Conservation (phyloP, 2,113 vertebrate species). For the Pseudolaguvia tuberculata region DNA sequence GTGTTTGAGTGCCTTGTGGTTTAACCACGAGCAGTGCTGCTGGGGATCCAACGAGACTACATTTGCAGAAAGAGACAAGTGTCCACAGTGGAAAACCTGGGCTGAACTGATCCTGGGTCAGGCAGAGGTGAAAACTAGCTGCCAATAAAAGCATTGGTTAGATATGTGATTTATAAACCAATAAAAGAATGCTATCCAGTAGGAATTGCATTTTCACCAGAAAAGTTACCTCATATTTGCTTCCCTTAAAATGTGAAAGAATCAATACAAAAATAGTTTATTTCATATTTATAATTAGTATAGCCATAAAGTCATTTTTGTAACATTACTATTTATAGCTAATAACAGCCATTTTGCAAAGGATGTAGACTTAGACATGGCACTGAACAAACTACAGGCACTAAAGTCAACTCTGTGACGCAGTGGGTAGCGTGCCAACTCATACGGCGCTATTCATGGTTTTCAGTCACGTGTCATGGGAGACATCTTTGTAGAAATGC, state of each 20-base stretch:
- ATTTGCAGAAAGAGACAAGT: slow-evolving; percentile 95
- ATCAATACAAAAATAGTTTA: neutral
- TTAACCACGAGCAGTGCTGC: slow-evolving; percentile 98
- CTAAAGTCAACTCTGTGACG: no score
- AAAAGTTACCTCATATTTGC: neutral
- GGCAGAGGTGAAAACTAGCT: slow-evolving; percentile 80
- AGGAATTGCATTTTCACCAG: neutral
- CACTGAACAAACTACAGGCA: no score
- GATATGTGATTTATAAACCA: neutral
- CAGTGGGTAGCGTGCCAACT: no score
- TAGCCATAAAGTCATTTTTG: neutral
- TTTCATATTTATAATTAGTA: neutral
- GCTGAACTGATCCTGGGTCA: slow-evolving; percentile 95
- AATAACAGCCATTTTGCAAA: neutral
- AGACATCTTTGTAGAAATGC: no score
- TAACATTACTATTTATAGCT: neutral
- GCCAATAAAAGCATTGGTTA: neutral
- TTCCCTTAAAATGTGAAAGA: neutral
- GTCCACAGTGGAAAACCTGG: slow-evolving; percentile 98
- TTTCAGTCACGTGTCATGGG: no score
- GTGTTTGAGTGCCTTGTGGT: slow-evolving; percentile 94
- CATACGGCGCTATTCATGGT: no score
- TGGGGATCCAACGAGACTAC: slow-evolving; percentile 95
- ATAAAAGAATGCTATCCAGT: neutral
- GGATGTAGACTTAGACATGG: no score